Evolutionary conservation across 1,140 invertebrate species (phyloP), one percentile per base, ranked within the genome.

Genomic region (Cyclargus thomasi): DNA sequence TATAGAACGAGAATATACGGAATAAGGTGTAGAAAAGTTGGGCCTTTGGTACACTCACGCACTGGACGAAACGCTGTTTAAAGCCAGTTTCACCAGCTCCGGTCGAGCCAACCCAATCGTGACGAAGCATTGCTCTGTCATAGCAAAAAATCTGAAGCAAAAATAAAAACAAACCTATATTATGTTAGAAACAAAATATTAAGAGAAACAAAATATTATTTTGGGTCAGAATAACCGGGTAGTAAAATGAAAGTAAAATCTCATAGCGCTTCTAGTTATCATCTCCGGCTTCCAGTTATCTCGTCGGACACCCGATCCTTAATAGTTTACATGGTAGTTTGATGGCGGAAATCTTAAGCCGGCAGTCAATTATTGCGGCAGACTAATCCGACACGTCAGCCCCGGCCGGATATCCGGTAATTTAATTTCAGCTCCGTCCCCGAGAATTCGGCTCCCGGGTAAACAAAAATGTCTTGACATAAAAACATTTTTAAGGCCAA

Each of bases 281-380:
- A 47, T 16, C 10, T 47, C 39, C 39, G 39, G 39, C 39, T 47
- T 47, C 11, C 39, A 47, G 55, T 59, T 59, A 59, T 59, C 55
- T 59, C 55, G 17, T 59, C 20, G 10, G 55, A 59, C 55, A 59
- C 55, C 20, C 55, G 18, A 59, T 59, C 55, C 55, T 59, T 59
- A 59, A 59, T 59, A 59, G 55, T 59, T 59, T 59, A 59, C 55
- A 59, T 59, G 55, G 1, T 59, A 59, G 55, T 59, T 59, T 59
- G 20, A 59, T 59, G 20, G 55, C 55, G 55, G 55, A 59, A 59
- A 59, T 59, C 55, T 59, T 59, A 59, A 59, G 55, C 55, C 55
- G 55, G 18, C 55, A 59, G 55, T 59, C 55, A 59, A 59, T 59
- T 59, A 59, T 11, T 59, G 55, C 55, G 20, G 55, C 18, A 3